Base-by-base conservation (phyloP, 2,113 vertebrate species). In the Syrmaticus mikado region DNA sequence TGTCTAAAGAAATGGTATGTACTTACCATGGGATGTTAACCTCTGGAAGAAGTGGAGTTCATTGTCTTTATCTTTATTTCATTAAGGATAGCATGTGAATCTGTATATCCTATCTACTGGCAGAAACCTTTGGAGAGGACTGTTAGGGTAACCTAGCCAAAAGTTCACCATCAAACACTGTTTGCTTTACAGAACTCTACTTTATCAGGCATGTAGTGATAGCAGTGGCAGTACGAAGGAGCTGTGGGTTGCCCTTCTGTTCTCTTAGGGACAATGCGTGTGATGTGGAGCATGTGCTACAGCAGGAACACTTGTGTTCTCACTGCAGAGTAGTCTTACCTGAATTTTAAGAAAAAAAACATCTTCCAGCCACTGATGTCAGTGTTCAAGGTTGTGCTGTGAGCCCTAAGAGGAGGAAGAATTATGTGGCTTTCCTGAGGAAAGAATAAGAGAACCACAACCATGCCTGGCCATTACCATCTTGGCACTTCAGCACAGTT, bases 21-120 rank as follows among this genome's bases (percentile, higher is more conserved):
- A 8, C 11, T 30, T 19, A 21, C 27, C 50, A 13, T 8, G 58
- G 27, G 25, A 46, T 67, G 27, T 52, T 71, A 48, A 74, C 57
- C 75, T 75, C 61, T 48, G 79, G 28, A 85, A 87, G 64, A 85
- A 43, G 34, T 87, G 68, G 82, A 70, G 53, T 87, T 91, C 45
- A 40, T 32, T 25, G 60, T 58, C 74, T 82, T 57, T 32, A 57
- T 32, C 17, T 25, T 78, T 40, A 4, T 83, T 79, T 60, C 25
- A 8, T 34, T 28, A 11, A 67, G 46, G 34, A 6, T 32, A 41
- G 48, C 4, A 4, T 36, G 48, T 11, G 22, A 34, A 30, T 27
- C 24, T 62, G 36, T 27, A 4, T 32, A 24, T 22, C 13, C 48
- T 60, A 28, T 3, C 8, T 52, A 25, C 9, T 1, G 60, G 60